Base-by-base conservation (phyloP, 1,140 invertebrate genomes). In the Aleiodes sp. region DNA sequence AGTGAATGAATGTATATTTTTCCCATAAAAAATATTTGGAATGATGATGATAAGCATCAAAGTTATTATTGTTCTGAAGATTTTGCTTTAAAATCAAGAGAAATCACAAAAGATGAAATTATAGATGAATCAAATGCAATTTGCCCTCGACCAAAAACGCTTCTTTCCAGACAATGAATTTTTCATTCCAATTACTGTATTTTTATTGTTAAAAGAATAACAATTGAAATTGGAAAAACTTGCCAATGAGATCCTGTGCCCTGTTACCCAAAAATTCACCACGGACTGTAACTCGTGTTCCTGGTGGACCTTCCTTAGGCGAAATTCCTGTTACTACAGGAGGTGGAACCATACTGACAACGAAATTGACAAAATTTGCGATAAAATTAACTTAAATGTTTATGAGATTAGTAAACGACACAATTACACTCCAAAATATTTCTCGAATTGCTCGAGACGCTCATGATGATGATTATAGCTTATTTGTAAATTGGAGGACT, bases 291-390 rank as follows among this genome's bases (percentile, higher is more conserved):
- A 99, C 93, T 78, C 94, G 91, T 4, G 97, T 99, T 9, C 98
- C 97, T 12, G 98, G 97, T 26, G 95, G 95, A 3, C 98, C 98
- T 88, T 99, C 97, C 78, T 98, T 99, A 0, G 98, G 98, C 1
- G 97, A 99, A 65, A 99, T 91, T 8, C 98, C 98, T 24, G 97
- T 99, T 4, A 99, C 97, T 62, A 96, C 90, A 10, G 94, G 94
- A 68, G 93, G 91, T 70, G 92, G 92, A 33, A 88, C 90, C 92
- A 94, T 94, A 71, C 37, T 74, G 33, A 60, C 29, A 56, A 56
- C 31, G 24, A 31, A 70, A 75, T 67, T 70, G 1, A 37, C 7
- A 52, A 61, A 35, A 39, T 0, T 14, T 28, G 2, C 31, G 33
- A 35, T 12, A 10, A 28, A 10, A 61, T 19, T 61, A 35, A 14